Percentiles rank a stretch among this genome's conserved stretches.
phyloP scores from a whole-genome alignment of 2,797 vertebrate species.

The Cottoperca gobio region DNA sequence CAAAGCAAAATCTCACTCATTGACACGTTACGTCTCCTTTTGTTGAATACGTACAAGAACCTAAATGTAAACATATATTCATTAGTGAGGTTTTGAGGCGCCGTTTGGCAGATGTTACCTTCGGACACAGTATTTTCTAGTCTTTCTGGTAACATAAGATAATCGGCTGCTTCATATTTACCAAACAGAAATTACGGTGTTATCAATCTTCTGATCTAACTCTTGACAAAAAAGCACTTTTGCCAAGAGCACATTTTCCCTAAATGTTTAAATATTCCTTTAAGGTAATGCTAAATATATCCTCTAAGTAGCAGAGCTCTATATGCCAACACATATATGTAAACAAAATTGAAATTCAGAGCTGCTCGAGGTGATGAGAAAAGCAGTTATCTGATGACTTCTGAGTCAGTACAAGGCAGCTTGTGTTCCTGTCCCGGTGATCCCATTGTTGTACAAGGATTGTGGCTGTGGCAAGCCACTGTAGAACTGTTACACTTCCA shows the following conservation, averaged over 20 bases:
- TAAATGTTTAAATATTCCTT: background rate
- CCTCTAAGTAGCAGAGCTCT: background rate
- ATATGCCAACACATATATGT: background rate
- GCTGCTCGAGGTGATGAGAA: constrained; percentile 24
- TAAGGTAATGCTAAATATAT: background rate
- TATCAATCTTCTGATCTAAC: no score
- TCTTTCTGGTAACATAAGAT: constrained; percentile 9
- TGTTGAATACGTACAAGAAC: background rate
- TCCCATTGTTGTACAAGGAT: constrained; percentile 40
- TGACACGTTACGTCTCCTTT: background rate
- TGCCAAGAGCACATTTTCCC: no score
- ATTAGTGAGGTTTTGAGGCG: background rate
- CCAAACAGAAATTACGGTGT: background rate
- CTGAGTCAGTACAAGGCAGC: constrained; percentile 38
- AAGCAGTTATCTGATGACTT: constrained; percentile 30
- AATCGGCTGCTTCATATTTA: constrained; percentile 10
- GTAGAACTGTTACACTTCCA: constrained; percentile 43
- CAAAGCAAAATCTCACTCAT: background rate
- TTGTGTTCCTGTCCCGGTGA: constrained; percentile 52
- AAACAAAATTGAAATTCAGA: background rate
- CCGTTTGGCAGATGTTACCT: background rate
- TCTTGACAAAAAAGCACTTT: no score
- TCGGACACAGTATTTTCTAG: background rate
- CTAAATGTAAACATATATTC: background rate
- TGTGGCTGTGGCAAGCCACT: constrained; percentile 48